Evolutionary conservation across 2,888 invertebrate genomes (phyloP).

Genomic region (Papilio demoleus): DNA sequence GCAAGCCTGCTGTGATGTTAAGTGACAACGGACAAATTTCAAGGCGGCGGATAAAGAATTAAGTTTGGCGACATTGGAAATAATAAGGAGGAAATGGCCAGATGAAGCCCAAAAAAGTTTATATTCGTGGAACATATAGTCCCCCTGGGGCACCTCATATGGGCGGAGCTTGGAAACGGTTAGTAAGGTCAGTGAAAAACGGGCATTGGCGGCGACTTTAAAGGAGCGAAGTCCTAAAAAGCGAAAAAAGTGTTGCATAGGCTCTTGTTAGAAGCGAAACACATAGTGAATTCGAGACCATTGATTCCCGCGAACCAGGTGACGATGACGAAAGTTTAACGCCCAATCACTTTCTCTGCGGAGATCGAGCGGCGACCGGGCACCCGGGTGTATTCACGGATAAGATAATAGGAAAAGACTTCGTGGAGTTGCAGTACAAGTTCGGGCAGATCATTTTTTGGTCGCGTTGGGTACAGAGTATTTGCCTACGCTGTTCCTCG

Average conservation of each 20-base stretch:
- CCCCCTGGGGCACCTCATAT: background rate
- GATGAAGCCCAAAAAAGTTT: background rate
- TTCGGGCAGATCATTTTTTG: background rate
- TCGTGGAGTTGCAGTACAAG: background rate
- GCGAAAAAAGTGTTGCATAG: conserved; percentile 41
- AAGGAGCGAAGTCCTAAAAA: conserved; percentile 16
- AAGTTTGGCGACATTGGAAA: too few relatives aligned
- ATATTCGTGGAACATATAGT: background rate
- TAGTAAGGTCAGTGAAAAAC: too few relatives aligned
- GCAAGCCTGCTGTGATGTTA: conserved; percentile 5
- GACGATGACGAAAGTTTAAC: conserved; percentile 47
- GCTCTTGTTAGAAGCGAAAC: conserved; percentile 40
- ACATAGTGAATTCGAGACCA: conserved; percentile 42
- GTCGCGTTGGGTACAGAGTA: conserved; percentile 5
- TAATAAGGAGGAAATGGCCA: background rate
- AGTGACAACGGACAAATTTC: conserved; percentile 16
- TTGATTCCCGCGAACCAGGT: too few relatives aligned
- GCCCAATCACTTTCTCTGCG: conserved; percentile 45
- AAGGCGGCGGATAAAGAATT: too few relatives aligned
- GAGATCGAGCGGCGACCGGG: conserved; percentile 20
- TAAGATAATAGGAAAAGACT: background rate
- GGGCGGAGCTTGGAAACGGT: too few relatives aligned
- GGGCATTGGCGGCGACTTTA: too few relatives aligned
- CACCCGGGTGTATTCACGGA: background rate
- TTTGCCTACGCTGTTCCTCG: background rate